Base-by-base conservation (phyloP, 2,888 invertebrate genomes). In the Nomada flava region DNA sequence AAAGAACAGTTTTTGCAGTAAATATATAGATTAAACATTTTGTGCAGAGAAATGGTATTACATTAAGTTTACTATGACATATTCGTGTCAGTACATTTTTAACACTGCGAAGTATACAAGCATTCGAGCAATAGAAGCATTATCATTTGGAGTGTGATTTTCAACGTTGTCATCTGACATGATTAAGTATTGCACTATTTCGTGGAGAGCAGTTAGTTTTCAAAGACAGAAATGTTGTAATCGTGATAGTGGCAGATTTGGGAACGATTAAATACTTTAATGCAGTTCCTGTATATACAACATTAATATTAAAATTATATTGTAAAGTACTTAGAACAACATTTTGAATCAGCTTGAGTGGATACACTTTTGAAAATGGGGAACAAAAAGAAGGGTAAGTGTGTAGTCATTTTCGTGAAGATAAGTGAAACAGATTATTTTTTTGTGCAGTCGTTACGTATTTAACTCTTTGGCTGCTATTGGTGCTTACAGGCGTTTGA, bases 371-470 rank as follows among this genome's bases (percentile, higher is more conserved):
- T 26, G 63, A 83, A 87, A 77, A 88, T 88, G 90, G 89, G 86
- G 78, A 88, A 88, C 42, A 87, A 83, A 81, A 89, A 89, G 72
- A 86, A 84, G 77, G 89, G 88, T 90, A 86, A 91, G 88, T 88
- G 67, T 44, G 3, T 18, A 44, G 29, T 18, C 23, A 15, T 55
- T 59, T 23, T 15, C 11, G 7, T 26, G 42, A 23, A 63, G 5
- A 18, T 18, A 10, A 62, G 44, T 36, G 15, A 5, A 36, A 42
- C 18, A 20, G 11, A 44, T 9, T 4, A 36, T 15, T 50, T 36
- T 10, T 50, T 2, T 5, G 9, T 52, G 2, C 9, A 42, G 50
- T 44, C 29, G 23, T 44, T 2, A 57, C n/a, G 15, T 29, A 2
- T 47, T 47, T 15, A 47, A 47, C 47, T 13, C 15, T 15, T 47